Conservation (phyloP, 2,888 invertebrate genomes). For the Amiota communis region DNA sequence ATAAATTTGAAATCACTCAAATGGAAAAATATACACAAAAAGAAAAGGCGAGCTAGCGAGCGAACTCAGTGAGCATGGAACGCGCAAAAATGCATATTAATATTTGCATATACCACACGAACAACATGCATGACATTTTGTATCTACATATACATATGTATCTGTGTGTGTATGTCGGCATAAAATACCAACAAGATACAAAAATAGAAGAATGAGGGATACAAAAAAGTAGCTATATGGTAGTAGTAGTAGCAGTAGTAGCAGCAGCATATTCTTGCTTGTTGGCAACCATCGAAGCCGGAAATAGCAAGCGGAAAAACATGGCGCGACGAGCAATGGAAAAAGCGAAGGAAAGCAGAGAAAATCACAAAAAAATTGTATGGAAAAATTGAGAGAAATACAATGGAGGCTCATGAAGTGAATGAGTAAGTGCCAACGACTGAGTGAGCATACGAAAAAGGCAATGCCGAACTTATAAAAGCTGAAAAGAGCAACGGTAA, state of each 20-base stretch:
- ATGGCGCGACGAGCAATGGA: constrained; percentile 10
- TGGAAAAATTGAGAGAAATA: background rate
- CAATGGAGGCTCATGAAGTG: no score
- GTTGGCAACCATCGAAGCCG: constrained; percentile 20
- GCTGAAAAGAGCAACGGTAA: constrained; percentile 9
- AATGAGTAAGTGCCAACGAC: no score
- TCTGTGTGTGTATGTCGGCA: background rate
- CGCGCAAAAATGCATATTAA: constrained; percentile 29
- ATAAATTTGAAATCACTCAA: constrained; percentile 34
- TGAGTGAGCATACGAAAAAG: no score
- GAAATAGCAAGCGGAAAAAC: constrained; percentile 29
- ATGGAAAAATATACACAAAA: constrained; percentile 31
- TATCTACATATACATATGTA: background rate
- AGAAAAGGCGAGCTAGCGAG: constrained; percentile 4
- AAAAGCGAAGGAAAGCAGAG: background rate
- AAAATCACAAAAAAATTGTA: background rate
- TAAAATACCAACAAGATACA: background rate
- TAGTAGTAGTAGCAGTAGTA: background rate
- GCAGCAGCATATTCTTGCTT: constrained; percentile 11
- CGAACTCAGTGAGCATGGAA: constrained; percentile 1
- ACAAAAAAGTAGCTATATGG: background rate
- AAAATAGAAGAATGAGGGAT: background rate
- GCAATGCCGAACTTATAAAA: background rate
- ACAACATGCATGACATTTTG: no score
- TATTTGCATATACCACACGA: constrained; percentile 17